Conservation (phyloP, 2,888 invertebrate genomes). For the Candidula unifasciata region DNA sequence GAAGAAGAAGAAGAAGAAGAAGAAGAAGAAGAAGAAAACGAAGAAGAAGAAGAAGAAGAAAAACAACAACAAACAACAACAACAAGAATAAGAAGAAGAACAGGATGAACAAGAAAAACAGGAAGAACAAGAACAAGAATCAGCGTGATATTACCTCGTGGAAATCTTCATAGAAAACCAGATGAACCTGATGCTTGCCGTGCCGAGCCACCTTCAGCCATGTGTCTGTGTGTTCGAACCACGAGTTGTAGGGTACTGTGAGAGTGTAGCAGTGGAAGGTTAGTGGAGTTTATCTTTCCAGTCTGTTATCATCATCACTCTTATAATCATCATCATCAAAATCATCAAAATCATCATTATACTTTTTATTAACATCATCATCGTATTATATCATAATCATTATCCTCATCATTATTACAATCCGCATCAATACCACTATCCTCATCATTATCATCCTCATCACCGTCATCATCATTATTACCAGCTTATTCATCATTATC, state of each 20-base stretch:
- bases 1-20: too few relatives aligned
- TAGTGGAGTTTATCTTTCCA: neutral
- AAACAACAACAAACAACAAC: too few relatives aligned
- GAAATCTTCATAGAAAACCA: slow-evolving; percentile 49
- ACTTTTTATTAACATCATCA: neutral
- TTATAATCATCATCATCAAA: neutral
- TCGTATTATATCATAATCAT: neutral
- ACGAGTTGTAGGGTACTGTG: slow-evolving; percentile 54
- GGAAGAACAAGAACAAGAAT: too few relatives aligned
- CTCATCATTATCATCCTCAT: too few relatives aligned
- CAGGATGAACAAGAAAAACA: too few relatives aligned
- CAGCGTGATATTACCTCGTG: slow-evolving; percentile 26
- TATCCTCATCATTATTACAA: neutral
- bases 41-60: too few relatives aligned
- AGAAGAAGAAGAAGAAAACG: too few relatives aligned
- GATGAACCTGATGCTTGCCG: slow-evolving; percentile 35
- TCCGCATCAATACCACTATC: too few relatives aligned
- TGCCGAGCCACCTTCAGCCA: slow-evolving; percentile 46
- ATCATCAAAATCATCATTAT: neutral
- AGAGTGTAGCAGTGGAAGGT: neutral
- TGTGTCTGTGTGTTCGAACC: slow-evolving; percentile 52
- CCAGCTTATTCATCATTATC: neutral
- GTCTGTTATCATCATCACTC: too few relatives aligned
- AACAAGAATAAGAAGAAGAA: too few relatives aligned
- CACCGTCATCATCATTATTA: too few relatives aligned